A percentile compares a stretch with the other conserved stretches of the same genome.
phyloP scores from a whole-genome alignment of 2,113 vertebrate species.

The Lampris megalopsis region DNA sequence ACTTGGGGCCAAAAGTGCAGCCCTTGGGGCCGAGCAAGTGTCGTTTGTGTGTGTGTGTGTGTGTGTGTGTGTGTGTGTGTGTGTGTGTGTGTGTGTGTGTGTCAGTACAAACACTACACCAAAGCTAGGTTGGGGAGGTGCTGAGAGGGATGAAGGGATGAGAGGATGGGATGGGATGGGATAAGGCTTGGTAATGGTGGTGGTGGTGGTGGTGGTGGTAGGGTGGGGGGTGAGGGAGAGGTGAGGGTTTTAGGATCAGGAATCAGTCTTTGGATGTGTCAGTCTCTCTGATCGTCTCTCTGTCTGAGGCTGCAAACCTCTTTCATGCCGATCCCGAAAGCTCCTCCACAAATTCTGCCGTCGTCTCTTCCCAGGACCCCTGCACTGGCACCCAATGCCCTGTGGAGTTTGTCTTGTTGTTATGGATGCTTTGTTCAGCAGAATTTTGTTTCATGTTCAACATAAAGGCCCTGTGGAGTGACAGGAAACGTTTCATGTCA shows the following conservation, averaged over 20 bases:
- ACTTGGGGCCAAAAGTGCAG: conserved; percentile 49
- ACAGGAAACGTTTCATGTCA: too few species aligned
- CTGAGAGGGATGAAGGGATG: conserved; percentile 62
- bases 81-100: conserved; percentile 26
- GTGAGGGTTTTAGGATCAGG: conserved; percentile 69
- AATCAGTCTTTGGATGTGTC: conserved; percentile 65
- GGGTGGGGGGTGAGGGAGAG: conserved; percentile 63
- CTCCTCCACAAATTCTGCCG: conserved; percentile 45
- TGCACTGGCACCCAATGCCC: conserved; percentile 27
- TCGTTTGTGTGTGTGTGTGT: conserved; percentile 42
- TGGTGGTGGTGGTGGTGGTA: neutral
- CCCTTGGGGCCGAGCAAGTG: conserved; percentile 37
- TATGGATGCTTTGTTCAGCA: neutral
- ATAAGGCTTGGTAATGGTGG: conserved; percentile 26
- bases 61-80: conserved; percentile 17
- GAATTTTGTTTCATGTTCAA: neutral
- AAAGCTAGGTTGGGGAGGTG: conserved; percentile 58
- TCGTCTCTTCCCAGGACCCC: conserved; percentile 34
- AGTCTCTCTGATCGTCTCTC: conserved; percentile 39
- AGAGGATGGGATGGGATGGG: conserved; percentile 16
- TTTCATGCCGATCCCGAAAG: conserved; percentile 57
- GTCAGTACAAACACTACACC: conserved; percentile 26
- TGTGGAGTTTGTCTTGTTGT: neutral
- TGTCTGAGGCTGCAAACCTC: conserved; percentile 53
- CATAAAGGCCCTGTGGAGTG: too few species aligned